Conservation (phyloP, 2,113 vertebrate genomes). For the Myrmophylax atrothorax region DNA sequence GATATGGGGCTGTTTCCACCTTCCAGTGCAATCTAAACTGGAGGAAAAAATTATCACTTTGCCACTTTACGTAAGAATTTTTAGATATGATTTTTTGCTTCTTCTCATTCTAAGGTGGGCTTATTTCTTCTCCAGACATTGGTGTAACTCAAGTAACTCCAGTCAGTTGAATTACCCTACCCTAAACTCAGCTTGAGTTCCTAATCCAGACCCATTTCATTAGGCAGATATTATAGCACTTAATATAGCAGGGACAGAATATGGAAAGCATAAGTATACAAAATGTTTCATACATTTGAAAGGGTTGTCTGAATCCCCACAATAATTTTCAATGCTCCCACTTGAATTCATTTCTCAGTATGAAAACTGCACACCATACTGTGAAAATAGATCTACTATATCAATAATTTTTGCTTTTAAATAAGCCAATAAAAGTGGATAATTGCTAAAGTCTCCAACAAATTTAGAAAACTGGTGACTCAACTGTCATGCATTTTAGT, state of each 20-base stretch:
- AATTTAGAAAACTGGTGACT: not conserved
- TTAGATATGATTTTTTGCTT: not conserved
- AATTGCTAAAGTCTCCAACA: slow-evolving; percentile 17
- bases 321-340: not conserved
- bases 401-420: not conserved
- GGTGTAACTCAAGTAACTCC: not conserved
- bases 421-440: not conserved
- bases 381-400: not conserved
- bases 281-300: not conserved
- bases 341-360: not conserved
- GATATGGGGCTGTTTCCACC: not conserved
- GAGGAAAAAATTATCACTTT: not conserved
- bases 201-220: not conserved
- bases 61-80: not conserved
- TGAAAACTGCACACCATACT: not conserved
- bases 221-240: not conserved
- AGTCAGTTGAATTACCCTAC: not conserved
- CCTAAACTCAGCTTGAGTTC: not conserved
- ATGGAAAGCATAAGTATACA: not conserved
- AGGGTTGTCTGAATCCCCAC: not conserved
- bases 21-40: not conserved
- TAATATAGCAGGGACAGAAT: not conserved
- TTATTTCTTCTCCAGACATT: not conserved
- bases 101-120: not conserved
- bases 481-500: not conserved